These are phyloP conservation scores for Acrobasis consociella DNA, from an alignment of 2,888 invertebrate species.

Conservation along the genomic window DNA sequence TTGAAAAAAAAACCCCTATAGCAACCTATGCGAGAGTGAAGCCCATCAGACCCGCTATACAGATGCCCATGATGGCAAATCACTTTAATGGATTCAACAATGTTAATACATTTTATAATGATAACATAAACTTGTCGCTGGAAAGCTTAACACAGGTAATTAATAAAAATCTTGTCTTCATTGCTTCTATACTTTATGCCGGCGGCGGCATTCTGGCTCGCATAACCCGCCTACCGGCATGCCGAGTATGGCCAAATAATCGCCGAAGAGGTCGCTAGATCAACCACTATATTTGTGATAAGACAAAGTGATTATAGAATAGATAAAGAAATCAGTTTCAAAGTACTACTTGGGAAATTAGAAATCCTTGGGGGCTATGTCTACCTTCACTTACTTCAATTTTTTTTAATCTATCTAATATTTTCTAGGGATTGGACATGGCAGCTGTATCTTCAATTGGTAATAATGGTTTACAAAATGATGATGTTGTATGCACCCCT, in stretches of 20 bases:
- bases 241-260: too few relatives aligned
- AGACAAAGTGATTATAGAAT: too few relatives aligned
- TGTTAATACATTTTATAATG: conserved; percentile 36
- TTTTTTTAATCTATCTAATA: not conserved
- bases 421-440: conserved; percentile 71
- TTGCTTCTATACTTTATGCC: too few relatives aligned
- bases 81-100: conserved; percentile 58
- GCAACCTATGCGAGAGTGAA: conserved; percentile 46
- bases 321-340: too few relatives aligned
- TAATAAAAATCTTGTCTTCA: conserved; percentile 10
- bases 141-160: conserved; percentile 77
- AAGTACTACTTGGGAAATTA: too few relatives aligned
- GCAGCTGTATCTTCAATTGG: conserved; percentile 47
- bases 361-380: too few relatives aligned
- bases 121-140: conserved; percentile 74
- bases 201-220: too few relatives aligned
- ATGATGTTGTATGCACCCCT: conserved; percentile 85
- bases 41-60: conserved; percentile 40
- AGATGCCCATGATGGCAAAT: conserved; percentile 31
- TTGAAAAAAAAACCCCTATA: conserved; percentile 41
- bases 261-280: too few relatives aligned
- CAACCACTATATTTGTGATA: too few relatives aligned
- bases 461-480: conserved; percentile 50
- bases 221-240: too few relatives aligned
- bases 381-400: too few relatives aligned